Conservation (phyloP, 2,113 vertebrate species). For the Pagrus major region DNA sequence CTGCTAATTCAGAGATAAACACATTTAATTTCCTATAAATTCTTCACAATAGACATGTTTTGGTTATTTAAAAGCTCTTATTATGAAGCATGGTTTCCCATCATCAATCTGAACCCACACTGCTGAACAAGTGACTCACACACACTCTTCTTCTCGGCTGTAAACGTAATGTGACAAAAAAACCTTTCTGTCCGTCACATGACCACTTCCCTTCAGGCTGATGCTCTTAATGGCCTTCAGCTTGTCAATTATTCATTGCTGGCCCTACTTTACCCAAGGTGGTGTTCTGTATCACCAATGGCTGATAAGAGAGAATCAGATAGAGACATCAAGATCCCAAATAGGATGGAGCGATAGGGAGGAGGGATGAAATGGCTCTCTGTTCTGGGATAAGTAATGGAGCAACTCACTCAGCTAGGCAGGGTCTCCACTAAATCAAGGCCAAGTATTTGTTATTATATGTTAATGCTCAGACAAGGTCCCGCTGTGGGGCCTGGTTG, state of each 20-base stretch:
- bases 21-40: too few relatives aligned
- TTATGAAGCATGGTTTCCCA: slow-evolving; percentile 10
- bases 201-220: slow-evolving; percentile 67
- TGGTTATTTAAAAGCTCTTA: too few relatives aligned
- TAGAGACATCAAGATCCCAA: slow-evolving; percentile 58
- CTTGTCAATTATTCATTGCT: slow-evolving; percentile 83
- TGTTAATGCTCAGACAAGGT: slow-evolving; percentile 73
- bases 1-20: too few relatives aligned
- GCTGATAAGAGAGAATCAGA: slow-evolving; percentile 59
- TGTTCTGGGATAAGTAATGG: slow-evolving; percentile 72
- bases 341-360: slow-evolving; percentile 34
- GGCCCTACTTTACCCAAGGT: slow-evolving; percentile 62
- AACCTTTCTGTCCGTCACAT: slow-evolving; percentile 52
- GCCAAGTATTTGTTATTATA: slow-evolving; percentile 77
- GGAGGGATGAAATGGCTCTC: slow-evolving; percentile 19
- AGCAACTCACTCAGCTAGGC: slow-evolving; percentile 50
- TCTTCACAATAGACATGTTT: too few relatives aligned
- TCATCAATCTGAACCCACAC: slow-evolving; percentile 8
- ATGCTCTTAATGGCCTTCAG: slow-evolving; percentile 77
- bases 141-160: slow-evolving; percentile 10
- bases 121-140: neutral
- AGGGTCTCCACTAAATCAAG: slow-evolving; percentile 74
- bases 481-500: slow-evolving; percentile 52
- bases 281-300: slow-evolving; percentile 70
- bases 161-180: slow-evolving; percentile 56